These are phyloP conservation scores for Nannospalax galili DNA, from an alignment of 2,113 vertebrate genomes.

Conservation along the genomic window DNA sequence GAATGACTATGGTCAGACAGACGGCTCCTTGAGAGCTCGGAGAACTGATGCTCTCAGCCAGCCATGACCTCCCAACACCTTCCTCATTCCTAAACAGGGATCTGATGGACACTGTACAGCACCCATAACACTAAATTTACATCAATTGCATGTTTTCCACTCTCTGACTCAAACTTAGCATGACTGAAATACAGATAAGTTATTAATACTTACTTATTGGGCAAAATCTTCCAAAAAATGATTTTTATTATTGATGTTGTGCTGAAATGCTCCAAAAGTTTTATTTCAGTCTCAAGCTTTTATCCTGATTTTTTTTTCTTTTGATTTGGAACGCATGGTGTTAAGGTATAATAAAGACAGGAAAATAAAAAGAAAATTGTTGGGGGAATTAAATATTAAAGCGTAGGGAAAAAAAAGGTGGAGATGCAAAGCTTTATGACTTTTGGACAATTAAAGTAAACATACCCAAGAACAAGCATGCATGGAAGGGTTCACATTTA, in stretches of 20 bases:
- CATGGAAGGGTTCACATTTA: not conserved
- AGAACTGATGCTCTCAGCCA: not conserved
- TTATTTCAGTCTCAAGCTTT: conserved; percentile 13
- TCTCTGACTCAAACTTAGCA: not conserved
- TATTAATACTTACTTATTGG: not conserved
- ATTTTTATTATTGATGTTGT: not conserved
- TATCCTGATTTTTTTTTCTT: not conserved
- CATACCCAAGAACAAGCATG: not conserved
- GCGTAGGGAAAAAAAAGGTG: not conserved
- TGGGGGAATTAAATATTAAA: not conserved
- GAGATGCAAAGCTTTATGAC: not conserved
- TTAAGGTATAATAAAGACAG: not conserved
- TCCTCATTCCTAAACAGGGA: not conserved
- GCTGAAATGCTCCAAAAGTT: not conserved
- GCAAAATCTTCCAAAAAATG: conserved; percentile 13
- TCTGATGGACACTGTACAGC: no score
- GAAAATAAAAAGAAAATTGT: not conserved
- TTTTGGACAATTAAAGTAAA: not conserved
- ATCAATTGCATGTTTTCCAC: not conserved
- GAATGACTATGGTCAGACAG: not conserved
- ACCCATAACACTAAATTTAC: not conserved
- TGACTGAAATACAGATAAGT: not conserved
- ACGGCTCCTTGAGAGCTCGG: not conserved
- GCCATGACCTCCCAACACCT: not conserved
- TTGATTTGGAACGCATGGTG: not conserved